Base-by-base conservation (phyloP, 2,113 vertebrate genomes). In the Onychostruthus taczanowskii region DNA sequence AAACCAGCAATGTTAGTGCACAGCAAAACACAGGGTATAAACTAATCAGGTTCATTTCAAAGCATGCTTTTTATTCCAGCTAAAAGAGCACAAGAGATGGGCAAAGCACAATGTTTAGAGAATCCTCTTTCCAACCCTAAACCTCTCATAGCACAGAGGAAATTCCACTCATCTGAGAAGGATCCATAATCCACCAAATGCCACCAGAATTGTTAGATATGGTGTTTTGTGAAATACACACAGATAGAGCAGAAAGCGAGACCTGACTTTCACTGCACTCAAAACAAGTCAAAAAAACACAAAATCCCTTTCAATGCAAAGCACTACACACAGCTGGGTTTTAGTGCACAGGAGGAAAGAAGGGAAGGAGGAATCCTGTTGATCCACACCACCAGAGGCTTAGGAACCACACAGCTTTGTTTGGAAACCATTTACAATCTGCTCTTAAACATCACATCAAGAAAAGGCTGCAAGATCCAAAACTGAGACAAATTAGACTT, bases 21-120 rank as follows among this genome's bases (percentile, higher is more conserved):
- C 61, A 52, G 93, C 77, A 94, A 93, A 95, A 95, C 1, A 81
- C 84, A 89, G 74, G 53, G 17, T 62, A 89, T 68, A 84, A 94
- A 89, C 81, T 68, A 41, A 94, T 89, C 89, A 89, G 85, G 72
- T 80, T 86, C 64, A 67, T 90, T 75, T 88, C 87, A 93, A 91
- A 93, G 55, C 70, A 69, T 8, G 70, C 30, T 83, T 73, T 94
- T 80, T 80, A 92, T 85, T 86, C 50, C 28, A 88, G 85, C 72
- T 86, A 58, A n/a, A 88, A 79, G 80, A 94, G 41, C 66, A 30
- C 15, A 56, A 92, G 62, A 97, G 49, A 53, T 78, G 73, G 78
- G 53, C 86, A 95, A 89, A 91, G 53, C 66, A 93, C 26, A 31
- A 13, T 4, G 53, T 82, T 72, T 33, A 84, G 16, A 58, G 79